Conservation (phyloP, 2,888 invertebrate genomes). For the Mamestra brassicae region DNA sequence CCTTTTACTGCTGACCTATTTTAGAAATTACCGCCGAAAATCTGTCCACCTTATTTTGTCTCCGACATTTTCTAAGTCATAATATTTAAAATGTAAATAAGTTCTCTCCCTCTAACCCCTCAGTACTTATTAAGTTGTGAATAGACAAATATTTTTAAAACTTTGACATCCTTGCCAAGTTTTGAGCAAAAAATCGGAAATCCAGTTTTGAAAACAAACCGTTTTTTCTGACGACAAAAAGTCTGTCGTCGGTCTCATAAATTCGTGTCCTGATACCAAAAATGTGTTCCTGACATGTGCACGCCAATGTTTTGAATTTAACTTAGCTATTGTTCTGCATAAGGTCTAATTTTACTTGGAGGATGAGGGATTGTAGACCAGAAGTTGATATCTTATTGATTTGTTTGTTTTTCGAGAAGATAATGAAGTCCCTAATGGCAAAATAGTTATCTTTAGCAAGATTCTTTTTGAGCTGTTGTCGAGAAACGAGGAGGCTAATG, state of each 20-base stretch:
- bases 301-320: constrained; percentile 50
- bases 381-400: background rate
- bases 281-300: constrained; percentile 61
- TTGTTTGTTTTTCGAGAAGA: background rate
- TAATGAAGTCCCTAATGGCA: constrained; percentile 5
- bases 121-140: constrained; percentile 39
- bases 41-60: background rate
- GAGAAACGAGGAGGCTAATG: background rate
- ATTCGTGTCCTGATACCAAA: constrained; percentile 65
- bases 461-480: background rate
- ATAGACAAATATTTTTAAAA: constrained; percentile 52
- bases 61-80: constrained; percentile 20
- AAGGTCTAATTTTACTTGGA: constrained; percentile 46
- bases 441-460: background rate
- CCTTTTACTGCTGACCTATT: constrained; percentile 28
- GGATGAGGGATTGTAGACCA: background rate
- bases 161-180: constrained; percentile 39
- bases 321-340: constrained; percentile 23
- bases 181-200: constrained; percentile 65
- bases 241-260: constrained; percentile 67
- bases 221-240: constrained; percentile 68
- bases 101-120: constrained; percentile 5
- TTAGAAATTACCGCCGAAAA: background rate
- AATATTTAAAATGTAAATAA: constrained; percentile 56
- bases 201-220: constrained; percentile 63